Base-by-base conservation (phyloP, 2,113 vertebrate genomes). In the Glaucidium brasilianum region DNA sequence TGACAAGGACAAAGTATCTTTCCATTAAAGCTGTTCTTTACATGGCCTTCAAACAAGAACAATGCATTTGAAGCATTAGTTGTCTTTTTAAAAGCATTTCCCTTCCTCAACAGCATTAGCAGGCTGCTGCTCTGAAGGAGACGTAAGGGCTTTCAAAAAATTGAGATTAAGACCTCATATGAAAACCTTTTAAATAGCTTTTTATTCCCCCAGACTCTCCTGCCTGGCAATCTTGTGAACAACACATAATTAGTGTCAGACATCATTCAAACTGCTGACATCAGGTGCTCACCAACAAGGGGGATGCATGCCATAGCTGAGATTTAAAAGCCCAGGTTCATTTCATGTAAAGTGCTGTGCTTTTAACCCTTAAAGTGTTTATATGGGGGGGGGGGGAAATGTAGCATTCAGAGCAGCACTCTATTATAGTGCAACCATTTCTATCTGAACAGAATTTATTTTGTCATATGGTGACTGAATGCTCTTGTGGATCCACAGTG, bases 171-270 rank as follows among this genome's bases (percentile, higher is more conserved):
- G 67, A 86, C 64, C 56, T 90, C 39, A 35, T 15, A 90, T 15
- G 37, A 88, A 96, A 95, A 85, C 85, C 92, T 96, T 97, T 94
- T 89, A 89, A 94, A 96, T 49, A 92, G 69, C 43, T 95, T 96
- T 97, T 90, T 92, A 94, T 96, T 96, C 69, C 63, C 74, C 30
- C 53, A 90, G 67, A 88, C 45, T 95, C 96, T 94, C 47, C 82
- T 93, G 88, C 84, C 84, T 77, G 72, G 85, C 66, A 95, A 83
- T 95, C 89, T 95, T 93, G 92, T 95, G 92, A 97, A 94, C 20
- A 34, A 39, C 95, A 97, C 86, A 76, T 94, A 97, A 98, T 97
- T 97, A 97, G 78, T 83, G 77, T 93, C 63, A 90, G 85, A 88
- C 71, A 95, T 91, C 66, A 47, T 78, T 92, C 85, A 90, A 85